Evolutionary conservation across 2,113 vertebrate genomes (phyloP), one percentile per base, ranked within the genome.

Genomic region (Machaerirhynchus nigripectus): DNA sequence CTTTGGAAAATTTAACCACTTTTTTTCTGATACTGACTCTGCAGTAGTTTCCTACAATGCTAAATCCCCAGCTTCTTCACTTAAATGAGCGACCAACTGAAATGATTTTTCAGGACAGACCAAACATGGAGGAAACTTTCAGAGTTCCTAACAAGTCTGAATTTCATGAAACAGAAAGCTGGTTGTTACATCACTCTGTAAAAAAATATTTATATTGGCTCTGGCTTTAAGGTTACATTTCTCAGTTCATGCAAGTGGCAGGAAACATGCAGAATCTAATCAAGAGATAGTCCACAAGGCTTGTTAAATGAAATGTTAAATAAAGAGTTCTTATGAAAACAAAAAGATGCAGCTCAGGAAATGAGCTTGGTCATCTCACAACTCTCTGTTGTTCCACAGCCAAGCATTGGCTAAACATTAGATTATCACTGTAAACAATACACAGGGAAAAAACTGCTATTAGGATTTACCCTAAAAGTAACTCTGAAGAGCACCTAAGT

Each of bases 191-290:
- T 91, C 78, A 77, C 39, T 85, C 76, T 13, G n/a, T 70, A 61
- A 80, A 92, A 93, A 69, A 90, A 94, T 92, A 95, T 97, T 97
- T 97, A 60, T 75, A 69, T 95, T 97, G 91, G 94, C 96, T 90
- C 53, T 94, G 87, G 78, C 67, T 93, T 93, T 91, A 88, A 82
- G 53, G 71, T 50, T 96, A 74, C 53, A 50, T 95, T 94, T 94
- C 94, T 95, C 74, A 91, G 70, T 90, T 96, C 78, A 65, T 80
- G 80, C 82, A 89, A 96, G 84, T 79, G 86, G 69, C 84, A 93
- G 90, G 92, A 96, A 97, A 93, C 40, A 61, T 7, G 12, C 77
- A 82, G 95, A 96, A 96, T 94, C 92, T 74, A 86, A 90, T 94
- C 89, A 93, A 91, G 89, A 90, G 95, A 94, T 82, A 94, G 93